A percentile compares a stretch with the other conserved stretches of the same genome.
phyloP scores from a whole-genome alignment of 2,888 invertebrate genomes.

The Chloroclystis v-ata region DNA sequence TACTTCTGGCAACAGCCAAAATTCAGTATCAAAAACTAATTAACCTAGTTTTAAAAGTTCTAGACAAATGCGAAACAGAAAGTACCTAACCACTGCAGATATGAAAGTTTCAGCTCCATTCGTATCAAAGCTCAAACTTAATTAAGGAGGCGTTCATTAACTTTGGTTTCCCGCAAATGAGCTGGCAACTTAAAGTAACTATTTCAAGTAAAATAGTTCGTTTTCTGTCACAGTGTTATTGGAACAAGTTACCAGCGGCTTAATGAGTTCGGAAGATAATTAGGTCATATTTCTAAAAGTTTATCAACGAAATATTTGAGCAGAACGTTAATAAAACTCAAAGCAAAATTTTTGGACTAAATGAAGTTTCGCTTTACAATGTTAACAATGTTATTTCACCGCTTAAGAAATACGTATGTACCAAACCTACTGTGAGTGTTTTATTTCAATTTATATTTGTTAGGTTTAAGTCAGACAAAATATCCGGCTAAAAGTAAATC shows the following conservation, averaged over 20 bases:
- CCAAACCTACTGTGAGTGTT: no score
- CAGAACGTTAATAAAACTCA: no score
- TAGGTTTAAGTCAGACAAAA: no score
- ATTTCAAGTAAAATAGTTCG: conserved; percentile 50
- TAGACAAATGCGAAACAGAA: conserved; percentile 8
- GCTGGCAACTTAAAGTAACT: conserved; percentile 47
- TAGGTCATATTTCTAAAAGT: conserved; percentile 10
- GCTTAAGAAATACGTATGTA: no score
- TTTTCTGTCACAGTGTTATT: conserved; percentile 37
- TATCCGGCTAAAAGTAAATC: no score
- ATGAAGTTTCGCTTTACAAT: no score
- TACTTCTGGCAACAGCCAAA: no score
- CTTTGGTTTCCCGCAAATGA: conserved; percentile 50
- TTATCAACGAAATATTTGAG: no score
- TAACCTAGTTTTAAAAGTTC: conserved; percentile 4
- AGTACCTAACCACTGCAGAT: conserved; percentile 17
- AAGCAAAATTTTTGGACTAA: no score
- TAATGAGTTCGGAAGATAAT: conserved; percentile 25
- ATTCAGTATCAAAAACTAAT: neutral
- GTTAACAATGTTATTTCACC: no score
- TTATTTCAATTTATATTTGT: no score
- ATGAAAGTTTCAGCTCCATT: conserved; percentile 31
- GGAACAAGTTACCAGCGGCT: conserved; percentile 20
- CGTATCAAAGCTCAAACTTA: conserved; percentile 46
- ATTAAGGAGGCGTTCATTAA: conserved; percentile 53